Base-by-base conservation (phyloP, 2,113 vertebrate species). In the Sinosuthora webbiana region DNA sequence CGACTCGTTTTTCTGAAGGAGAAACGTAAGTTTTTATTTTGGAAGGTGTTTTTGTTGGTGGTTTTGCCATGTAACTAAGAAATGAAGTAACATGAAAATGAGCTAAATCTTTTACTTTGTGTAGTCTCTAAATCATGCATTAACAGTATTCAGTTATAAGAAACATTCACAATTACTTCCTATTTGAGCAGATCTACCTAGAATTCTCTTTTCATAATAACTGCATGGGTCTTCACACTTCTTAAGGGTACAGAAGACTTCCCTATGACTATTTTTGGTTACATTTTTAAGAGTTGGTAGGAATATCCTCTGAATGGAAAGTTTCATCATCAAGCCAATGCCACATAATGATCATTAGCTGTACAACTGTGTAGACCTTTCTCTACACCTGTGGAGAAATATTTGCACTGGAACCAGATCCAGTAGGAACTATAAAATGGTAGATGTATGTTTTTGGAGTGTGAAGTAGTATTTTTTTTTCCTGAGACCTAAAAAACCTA, bases 11-110 rank as follows among this genome's bases (percentile, higher is more conserved):
- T 95, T 94, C 96, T 81, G 75, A 93, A 96, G 85, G 71, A 97
- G 83, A 83, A 96, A 97, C 24, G 98, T 98, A 98, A 98, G 98
- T 98, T 97, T 81, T 90, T 94, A 90, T 95, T 97, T 93, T 84
- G 89, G 64, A 90, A 64, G 39, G 59, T 3, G 3, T 44, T 93
- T 93, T 74, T 88, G 25, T 73, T 92, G 80, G 9, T 90, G 76
- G 37, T 49, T 92, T 89, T 75, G 62, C 63, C 81, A 31, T 47
- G 41, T 89, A 92, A 93, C 53, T 89, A 64, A 71, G 52, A 49
- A 86, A 63, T 33, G 37, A 89, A 65, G 31, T 21, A 87, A 64
- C 47, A 35, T 62, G 41, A 83, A 90, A 95, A 85, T 57, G 33
- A 94, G 83, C 60, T 79, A 50, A 67, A 68, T 55, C 55, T 87